Conservation (phyloP, 2,888 invertebrate species). For the Teleogryllus oceanicus region DNA sequence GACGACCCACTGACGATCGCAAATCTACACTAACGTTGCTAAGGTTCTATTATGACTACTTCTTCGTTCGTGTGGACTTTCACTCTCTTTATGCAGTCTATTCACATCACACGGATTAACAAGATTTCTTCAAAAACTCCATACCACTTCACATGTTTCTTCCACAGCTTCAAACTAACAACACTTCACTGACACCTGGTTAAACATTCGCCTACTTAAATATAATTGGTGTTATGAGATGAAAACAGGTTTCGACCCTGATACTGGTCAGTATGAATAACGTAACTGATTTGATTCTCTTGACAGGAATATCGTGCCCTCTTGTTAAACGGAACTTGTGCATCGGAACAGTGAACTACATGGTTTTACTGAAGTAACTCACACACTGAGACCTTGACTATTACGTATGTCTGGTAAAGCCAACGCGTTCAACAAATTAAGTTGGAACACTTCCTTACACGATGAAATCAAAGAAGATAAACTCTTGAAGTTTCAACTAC, state of each 20-base stretch:
- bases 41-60: background rate
- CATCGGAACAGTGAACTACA: background rate
- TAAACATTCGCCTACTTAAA: background rate
- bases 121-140: background rate
- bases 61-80: background rate
- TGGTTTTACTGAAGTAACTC: background rate
- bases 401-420: background rate
- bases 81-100: background rate
- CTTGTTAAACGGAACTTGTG: background rate
- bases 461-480: background rate
- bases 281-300: background rate
- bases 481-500: conserved; percentile 2
- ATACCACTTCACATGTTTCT: background rate
- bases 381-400: background rate
- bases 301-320: background rate
- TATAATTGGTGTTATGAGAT: conserved; percentile 18
- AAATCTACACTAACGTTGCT: background rate
- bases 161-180: background rate
- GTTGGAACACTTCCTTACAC: background rate
- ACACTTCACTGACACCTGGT: background rate
- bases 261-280: background rate
- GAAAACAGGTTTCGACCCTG: background rate
- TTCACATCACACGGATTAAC: background rate
- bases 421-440: background rate
- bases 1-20: background rate